A percentile compares a stretch with the other conserved stretches of the same genome.
These are phyloP conservation scores for Malacoctenus gilli DNA, from an alignment of 2,797 vertebrate species.

Conservation along the genomic window DNA sequence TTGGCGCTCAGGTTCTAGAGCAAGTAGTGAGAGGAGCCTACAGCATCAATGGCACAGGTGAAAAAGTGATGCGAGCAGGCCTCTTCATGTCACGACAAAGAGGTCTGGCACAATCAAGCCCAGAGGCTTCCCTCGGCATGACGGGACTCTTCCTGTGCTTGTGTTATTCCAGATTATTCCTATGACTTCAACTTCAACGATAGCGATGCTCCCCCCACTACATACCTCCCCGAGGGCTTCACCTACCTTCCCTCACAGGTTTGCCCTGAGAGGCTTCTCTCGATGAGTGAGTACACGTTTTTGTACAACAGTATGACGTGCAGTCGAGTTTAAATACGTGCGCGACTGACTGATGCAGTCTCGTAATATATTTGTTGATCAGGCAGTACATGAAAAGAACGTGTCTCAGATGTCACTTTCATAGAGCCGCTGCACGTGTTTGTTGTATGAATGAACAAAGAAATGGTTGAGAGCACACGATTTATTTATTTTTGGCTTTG, in stretches of 20 bases:
- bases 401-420: background rate
- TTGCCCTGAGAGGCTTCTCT: slow-evolving; percentile 92
- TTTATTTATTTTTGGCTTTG: slow-evolving; percentile 30
- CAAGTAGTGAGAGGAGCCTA: slow-evolving; percentile 93
- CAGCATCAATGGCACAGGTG: slow-evolving; percentile 92
- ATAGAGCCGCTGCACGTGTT: slow-evolving; percentile 10
- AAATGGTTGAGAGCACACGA: slow-evolving; percentile 3
- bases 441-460: slow-evolving; percentile 11
- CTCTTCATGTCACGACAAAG: too few relatives aligned
- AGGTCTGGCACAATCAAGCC: background rate
- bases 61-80: background rate
- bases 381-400: background rate
- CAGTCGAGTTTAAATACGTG: too few relatives aligned
- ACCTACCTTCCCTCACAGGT: slow-evolving; percentile 89
- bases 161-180: slow-evolving; percentile 84
- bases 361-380: too few relatives aligned
- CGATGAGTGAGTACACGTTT: slow-evolving; percentile 90
- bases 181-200: slow-evolving; percentile 93
- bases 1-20: slow-evolving; percentile 94
- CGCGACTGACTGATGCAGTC: too few relatives aligned
- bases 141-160: background rate
- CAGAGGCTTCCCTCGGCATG: background rate
- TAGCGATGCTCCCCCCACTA: slow-evolving; percentile 86
- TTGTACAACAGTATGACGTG: too few relatives aligned
- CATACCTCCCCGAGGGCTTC: slow-evolving; percentile 93